Percentiles rank a stretch among this genome's conserved stretches.
Conservation (phyloP, 2,113 vertebrate species). For the Chloropsis hardwickii region DNA sequence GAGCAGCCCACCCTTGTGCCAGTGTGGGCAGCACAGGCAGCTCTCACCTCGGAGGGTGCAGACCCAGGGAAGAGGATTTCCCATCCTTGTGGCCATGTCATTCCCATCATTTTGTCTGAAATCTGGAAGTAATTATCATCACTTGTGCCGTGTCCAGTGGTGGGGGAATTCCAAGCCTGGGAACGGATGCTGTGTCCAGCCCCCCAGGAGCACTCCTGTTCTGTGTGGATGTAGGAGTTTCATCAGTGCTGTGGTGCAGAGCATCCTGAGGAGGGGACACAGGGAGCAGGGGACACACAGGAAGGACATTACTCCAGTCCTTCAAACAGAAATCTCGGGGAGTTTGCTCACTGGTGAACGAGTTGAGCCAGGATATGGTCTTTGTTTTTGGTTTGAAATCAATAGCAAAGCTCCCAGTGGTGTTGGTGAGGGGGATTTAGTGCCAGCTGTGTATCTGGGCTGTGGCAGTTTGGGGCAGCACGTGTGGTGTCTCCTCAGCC, state of each 20-base stretch:
- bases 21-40: background rate
- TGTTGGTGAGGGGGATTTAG: background rate
- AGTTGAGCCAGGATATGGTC: background rate
- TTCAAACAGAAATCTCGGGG: accelerated
- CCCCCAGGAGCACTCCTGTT: background rate
- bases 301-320: background rate
- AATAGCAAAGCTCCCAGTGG: background rate
- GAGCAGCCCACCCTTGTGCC: background rate
- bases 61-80: background rate
- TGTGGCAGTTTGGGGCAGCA: background rate
- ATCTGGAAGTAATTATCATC: constrained; percentile 1
- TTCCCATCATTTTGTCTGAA: background rate
- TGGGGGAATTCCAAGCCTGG: background rate
- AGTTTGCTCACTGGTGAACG: accelerated
- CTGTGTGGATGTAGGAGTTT: accelerated
- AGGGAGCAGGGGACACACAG: background rate
- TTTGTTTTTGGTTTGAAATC: background rate
- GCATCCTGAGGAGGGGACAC: background rate
- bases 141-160: background rate
- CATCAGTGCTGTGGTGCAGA: accelerated
- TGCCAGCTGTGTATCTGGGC: background rate
- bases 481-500: accelerated
- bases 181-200: background rate
- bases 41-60: background rate
- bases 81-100: background rate